A percentile compares a stretch with the other conserved stretches of the same genome.
These are phyloP conservation scores for Gobionotothen gibberifrons DNA, from an alignment of 2,797 vertebrate genomes.

Conservation along the genomic window DNA sequence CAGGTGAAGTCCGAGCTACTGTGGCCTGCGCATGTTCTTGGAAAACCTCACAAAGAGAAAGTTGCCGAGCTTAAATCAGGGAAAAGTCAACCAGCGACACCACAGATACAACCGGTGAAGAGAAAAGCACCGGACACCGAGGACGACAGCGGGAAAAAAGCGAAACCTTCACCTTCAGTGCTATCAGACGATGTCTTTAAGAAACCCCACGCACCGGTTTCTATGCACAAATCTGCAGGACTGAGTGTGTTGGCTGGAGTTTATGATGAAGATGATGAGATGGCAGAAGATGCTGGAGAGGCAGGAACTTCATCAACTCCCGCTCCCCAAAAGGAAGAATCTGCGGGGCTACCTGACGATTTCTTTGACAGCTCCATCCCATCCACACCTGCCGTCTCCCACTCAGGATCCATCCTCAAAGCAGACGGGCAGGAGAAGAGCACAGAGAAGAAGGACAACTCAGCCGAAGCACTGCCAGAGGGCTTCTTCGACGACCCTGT, in stretches of 20 bases:
- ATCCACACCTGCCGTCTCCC: constrained; percentile 83
- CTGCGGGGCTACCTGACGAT: constrained; percentile 79
- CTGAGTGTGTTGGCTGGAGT: constrained; percentile 85
- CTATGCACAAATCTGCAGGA: constrained; percentile 57
- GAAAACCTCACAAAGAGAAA: constrained; percentile 93
- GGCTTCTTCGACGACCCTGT: constrained; percentile 99
- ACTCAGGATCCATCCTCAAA: constrained; percentile 94
- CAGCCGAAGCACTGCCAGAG: constrained; percentile 93
- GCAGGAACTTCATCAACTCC: constrained; percentile 29
- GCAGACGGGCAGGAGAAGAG: constrained; percentile 86
- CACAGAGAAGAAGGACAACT: constrained; percentile 89
- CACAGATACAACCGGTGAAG: constrained; percentile 73
- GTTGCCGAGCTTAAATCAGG: constrained; percentile 83
- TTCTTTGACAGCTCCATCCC: constrained; percentile 88
- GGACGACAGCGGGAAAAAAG: constrained; percentile 72
- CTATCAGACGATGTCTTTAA: constrained; percentile 81
- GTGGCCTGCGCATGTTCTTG: constrained; percentile 93
- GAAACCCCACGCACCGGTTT: constrained; percentile 36
- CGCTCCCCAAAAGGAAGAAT: constrained; percentile 31
- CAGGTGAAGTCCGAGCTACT: constrained; percentile 91
- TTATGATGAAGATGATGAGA: constrained; percentile 83
- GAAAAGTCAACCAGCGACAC: constrained; percentile 59
- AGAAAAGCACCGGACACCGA: constrained; percentile 82
- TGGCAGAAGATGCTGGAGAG: constrained; percentile 40
- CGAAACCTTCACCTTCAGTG: constrained; percentile 75